phyloP scores from a whole-genome alignment of 2,888 invertebrate species.

The Neoascia interrupta region DNA sequence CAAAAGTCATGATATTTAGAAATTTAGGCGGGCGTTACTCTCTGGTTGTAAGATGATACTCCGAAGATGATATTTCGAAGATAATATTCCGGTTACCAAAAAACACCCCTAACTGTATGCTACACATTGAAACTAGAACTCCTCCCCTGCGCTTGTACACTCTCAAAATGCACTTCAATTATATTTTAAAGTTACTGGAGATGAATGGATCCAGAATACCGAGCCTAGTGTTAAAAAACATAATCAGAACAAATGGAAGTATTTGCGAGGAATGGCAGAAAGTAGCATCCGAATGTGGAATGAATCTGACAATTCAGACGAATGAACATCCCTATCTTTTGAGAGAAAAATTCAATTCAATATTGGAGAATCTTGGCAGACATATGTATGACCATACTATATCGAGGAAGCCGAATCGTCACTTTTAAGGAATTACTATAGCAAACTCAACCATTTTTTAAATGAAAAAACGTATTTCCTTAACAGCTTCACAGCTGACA shows the following conservation, averaged over 20 bases:
- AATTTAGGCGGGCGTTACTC: not conserved
- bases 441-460: not conserved
- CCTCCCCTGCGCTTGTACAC: not conserved
- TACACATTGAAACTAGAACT: not conserved
- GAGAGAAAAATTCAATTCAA: too few relatives aligned
- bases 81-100: not conserved
- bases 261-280: too few relatives aligned
- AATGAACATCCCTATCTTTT: too few relatives aligned
- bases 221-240: not conserved
- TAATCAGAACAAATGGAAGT: not conserved
- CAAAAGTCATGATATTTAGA: too few relatives aligned
- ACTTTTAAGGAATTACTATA: not conserved
- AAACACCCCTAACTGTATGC: not conserved
- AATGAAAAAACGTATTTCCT: not conserved
- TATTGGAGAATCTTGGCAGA: too few relatives aligned
- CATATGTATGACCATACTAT: too few relatives aligned
- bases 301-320: not conserved
- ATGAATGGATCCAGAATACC: not conserved
- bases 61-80: not conserved
- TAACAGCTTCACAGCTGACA: not conserved
- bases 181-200: not conserved
- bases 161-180: not conserved
- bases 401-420: not conserved
- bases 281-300: not conserved
- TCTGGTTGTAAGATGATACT: not conserved